A percentile compares a stretch with the other conserved stretches of the same genome.
These are phyloP conservation scores for Apocheima hispidaria DNA, from an alignment of 2,888 invertebrate genomes.

Conservation along the genomic window DNA sequence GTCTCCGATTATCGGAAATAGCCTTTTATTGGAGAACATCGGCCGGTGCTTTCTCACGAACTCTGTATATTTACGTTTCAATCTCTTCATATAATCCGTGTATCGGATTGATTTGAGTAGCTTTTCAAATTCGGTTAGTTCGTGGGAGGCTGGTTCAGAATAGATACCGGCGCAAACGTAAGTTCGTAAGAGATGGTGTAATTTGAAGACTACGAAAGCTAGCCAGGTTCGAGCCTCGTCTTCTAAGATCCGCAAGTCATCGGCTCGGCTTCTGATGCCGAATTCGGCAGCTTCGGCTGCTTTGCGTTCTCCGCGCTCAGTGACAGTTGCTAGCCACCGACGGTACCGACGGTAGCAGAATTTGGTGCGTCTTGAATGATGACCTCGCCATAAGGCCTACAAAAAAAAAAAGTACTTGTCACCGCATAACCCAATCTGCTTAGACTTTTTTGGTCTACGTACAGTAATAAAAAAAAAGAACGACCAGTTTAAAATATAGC, in stretches of 20 bases:
- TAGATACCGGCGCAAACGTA: slow-evolving; percentile 72
- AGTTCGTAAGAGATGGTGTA: slow-evolving; percentile 77
- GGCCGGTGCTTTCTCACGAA: slow-evolving; percentile 78
- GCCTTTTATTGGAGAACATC: slow-evolving; percentile 73
- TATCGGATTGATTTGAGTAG: slow-evolving; percentile 77
- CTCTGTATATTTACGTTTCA: slow-evolving; percentile 75
- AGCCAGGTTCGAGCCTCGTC: slow-evolving; percentile 79
- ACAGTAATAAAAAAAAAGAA: neutral
- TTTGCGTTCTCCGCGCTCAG: slow-evolving; percentile 69
- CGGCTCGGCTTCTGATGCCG: slow-evolving; percentile 72
- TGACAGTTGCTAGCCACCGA: slow-evolving; percentile 72
- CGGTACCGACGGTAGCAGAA: slow-evolving; percentile 77
- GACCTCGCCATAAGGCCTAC: slow-evolving; percentile 77
- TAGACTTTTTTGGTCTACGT: neutral
- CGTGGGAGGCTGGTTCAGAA: slow-evolving; percentile 65
- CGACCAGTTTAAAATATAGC: no score
- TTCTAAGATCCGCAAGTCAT: slow-evolving; percentile 74
- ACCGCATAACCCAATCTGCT: neutral
- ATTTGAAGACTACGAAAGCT: slow-evolving; percentile 78
- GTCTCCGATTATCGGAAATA: slow-evolving; percentile 80
- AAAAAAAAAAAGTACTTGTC: slow-evolving; percentile 21
- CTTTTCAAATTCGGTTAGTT: slow-evolving; percentile 76
- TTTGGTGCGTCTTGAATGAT: slow-evolving; percentile 71
- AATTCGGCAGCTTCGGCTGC: slow-evolving; percentile 77
- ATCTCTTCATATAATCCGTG: slow-evolving; percentile 75